Conservation (phyloP, 1,140 invertebrate species). For the Plectrocnemia conspersa region DNA sequence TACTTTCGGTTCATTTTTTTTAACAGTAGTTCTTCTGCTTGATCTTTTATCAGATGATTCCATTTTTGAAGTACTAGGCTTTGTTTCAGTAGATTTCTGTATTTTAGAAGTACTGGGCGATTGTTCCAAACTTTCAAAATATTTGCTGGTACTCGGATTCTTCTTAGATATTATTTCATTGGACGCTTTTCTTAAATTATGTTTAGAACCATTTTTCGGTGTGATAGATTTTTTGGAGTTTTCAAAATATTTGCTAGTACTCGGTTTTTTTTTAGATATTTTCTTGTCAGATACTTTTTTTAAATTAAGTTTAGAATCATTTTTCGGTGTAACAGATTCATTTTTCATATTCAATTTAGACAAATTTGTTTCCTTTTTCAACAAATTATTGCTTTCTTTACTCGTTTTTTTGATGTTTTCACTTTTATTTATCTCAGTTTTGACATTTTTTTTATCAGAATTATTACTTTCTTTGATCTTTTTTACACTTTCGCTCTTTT, state of each 20-base stretch:
- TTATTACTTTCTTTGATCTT: background rate
- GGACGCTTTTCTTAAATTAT: background rate
- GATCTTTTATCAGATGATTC: constrained; percentile 27
- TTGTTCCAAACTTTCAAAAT: constrained; percentile 36
- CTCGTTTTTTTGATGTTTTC: background rate
- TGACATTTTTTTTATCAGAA: background rate
- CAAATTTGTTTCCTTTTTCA: too few species aligned
- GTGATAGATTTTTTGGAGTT: constrained; percentile 18
- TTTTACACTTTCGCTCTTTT: background rate
- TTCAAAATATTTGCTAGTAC: constrained; percentile 40
- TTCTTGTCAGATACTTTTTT: background rate
- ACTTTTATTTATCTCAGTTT: background rate
- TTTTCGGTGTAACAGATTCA: constrained; percentile 21
- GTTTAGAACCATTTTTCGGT: constrained; percentile 7
- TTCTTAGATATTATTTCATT: constrained; percentile 24
- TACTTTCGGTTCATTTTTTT: background rate
- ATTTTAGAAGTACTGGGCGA: constrained; percentile 33
- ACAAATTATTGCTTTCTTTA: background rate
- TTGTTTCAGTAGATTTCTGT: constrained; percentile 25
- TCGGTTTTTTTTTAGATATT: constrained; percentile 39
- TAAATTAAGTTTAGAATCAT: too few species aligned
- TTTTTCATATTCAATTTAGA: too few species aligned
- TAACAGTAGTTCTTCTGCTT: constrained; percentile 43
- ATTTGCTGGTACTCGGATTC: constrained; percentile 42
- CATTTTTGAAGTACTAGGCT: too few species aligned